Base-by-base conservation (phyloP, 2,888 invertebrate genomes). In the Zeuzera pyrina region DNA sequence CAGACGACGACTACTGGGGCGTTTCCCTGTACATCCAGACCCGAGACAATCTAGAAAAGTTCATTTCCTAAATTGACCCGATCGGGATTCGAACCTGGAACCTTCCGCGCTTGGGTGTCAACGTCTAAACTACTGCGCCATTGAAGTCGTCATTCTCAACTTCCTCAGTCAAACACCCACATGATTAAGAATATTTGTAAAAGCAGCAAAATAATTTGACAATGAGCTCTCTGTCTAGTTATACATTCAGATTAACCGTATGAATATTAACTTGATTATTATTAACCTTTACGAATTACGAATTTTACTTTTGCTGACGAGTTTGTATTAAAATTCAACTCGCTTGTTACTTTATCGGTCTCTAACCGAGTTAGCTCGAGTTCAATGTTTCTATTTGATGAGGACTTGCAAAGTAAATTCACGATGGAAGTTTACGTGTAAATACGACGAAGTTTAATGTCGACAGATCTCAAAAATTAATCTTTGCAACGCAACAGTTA, bases 311-410 rank as follows among this genome's bases (percentile, higher is more conserved):
- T 24, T 33, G 35, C 39, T 48, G 51, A 48, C 42, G 47, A 45
- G 43, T 49, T 46, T 41, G 47, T 53, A 63, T 62, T 62, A 58
- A 59, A 61, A 68, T 66, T 66, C 54, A 52, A 53, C 53, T 61
- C 55, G 49, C 53, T 61, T 53, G 42, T 50, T 57, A 52, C 58
- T 62, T 62, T 63, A 66, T 66, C 57, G 66, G 57, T 59, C 56
- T 44, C 49, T 61, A 68, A 65, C 57, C 57, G 49, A 55, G 57
- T 68, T 62, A 57, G 48, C 57, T 48, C 38, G 55, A 68, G 52
- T 63, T 66, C 47, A 52, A 50, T 65, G 68, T 62, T 68, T 66
- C 59, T 55, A 56, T 66, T 68, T 64, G 65, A 62, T 54, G 61
- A 62, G 52, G 47, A 58, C 54, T 61, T 33, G 45, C 45, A 50